These are phyloP conservation scores for Drosophila bocqueti DNA, from an alignment of 1,140 invertebrate species.

Conservation along the genomic window DNA sequence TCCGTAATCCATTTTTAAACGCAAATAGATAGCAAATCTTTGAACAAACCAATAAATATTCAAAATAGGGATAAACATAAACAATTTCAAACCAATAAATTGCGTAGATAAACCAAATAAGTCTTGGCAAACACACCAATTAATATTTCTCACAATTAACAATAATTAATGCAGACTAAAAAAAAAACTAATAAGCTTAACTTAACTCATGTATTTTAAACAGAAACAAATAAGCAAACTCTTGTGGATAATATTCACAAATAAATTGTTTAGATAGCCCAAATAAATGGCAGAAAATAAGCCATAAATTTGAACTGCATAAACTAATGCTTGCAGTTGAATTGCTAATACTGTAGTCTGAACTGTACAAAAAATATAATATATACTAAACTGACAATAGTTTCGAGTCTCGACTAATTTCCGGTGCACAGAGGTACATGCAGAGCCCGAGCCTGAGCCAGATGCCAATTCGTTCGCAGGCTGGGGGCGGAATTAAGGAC, in stretches of 20 bases:
- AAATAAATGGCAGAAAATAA: background rate
- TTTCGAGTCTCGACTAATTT: constrained; percentile 33
- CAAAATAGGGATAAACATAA: background rate
- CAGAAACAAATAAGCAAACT: background rate
- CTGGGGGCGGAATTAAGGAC: constrained; percentile 24
- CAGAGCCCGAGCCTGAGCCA: constrained; percentile 1
- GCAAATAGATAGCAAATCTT: background rate
- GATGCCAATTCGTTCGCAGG: constrained; percentile 29
- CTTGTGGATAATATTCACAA: background rate
- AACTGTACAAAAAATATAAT: constrained; percentile 4
- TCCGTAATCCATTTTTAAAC: background rate
- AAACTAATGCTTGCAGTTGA: constrained; percentile 1
- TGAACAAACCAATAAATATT: constrained; percentile 1
- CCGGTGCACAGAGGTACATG: constrained; percentile 21
- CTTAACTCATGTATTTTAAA: background rate
- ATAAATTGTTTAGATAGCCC: constrained; percentile 11
- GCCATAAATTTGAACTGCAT: constrained; percentile 1
- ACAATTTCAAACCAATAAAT: background rate
- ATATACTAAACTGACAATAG: constrained; percentile 25
- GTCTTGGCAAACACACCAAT: background rate
- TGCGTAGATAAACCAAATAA: background rate
- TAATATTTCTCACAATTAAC: background rate
- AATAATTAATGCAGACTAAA: background rate
- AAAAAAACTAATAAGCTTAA: background rate
- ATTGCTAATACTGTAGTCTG: background rate